These are phyloP conservation scores for Pentalonia nigronervosa DNA, from an alignment of 1,140 invertebrate genomes.

Conservation along the genomic window DNA sequence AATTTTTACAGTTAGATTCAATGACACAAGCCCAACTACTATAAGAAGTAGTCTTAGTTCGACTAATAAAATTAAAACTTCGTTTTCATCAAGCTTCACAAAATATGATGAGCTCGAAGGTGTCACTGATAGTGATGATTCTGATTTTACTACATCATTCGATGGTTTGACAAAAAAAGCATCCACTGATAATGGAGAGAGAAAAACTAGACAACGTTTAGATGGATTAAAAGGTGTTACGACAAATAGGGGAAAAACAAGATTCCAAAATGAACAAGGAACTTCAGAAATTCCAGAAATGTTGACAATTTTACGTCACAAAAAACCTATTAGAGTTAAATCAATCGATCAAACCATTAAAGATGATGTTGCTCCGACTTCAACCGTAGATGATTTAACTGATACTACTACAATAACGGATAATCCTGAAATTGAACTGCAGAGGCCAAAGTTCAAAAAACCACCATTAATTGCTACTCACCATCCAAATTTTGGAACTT, in stretches of 20 bases:
- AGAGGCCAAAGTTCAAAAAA: constrained; percentile 48
- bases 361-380: constrained; percentile 21
- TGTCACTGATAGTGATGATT: background rate
- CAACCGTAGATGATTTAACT: background rate
- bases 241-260: constrained; percentile 39
- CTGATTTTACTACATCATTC: constrained; percentile 27
- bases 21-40: constrained; percentile 24
- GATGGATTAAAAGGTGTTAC: constrained; percentile 45
- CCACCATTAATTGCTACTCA: constrained; percentile 44
- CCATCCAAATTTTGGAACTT: constrained; percentile 48
- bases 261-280: constrained; percentile 41
- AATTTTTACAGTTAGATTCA: background rate
- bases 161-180: constrained; percentile 5
- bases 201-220: constrained; percentile 47
- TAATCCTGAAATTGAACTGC: background rate
- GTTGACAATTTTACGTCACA: background rate
- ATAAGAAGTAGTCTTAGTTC: background rate
- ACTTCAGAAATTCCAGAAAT: constrained; percentile 43
- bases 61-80: constrained; percentile 33
- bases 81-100: background rate
- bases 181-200: background rate
- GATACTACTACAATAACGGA: constrained; percentile 32
- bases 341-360: constrained; percentile 4
- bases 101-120: constrained; percentile 23
- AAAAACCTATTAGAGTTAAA: constrained; percentile 40